Evolutionary conservation across 2,113 vertebrate genomes (phyloP).

Genomic region (Limanda limanda): DNA sequence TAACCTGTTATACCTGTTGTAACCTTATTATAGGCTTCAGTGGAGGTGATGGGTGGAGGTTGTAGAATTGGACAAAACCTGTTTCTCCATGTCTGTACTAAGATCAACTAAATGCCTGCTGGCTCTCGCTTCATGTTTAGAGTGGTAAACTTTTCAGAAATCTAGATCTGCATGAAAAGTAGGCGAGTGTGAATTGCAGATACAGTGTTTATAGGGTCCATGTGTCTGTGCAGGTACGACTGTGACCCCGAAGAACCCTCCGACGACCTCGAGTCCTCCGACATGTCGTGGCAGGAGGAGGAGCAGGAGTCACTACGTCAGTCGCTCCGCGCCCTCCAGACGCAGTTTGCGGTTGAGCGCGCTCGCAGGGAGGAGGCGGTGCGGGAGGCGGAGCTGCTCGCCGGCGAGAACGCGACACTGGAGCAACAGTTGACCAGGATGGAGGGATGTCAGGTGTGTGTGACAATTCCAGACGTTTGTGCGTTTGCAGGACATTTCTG

Average conservation of each 20-base stretch:
- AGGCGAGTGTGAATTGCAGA: neutral
- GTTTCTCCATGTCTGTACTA: too few species aligned
- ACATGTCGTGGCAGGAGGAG: constrained; percentile 82
- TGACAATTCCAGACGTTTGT: neutral
- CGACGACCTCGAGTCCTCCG: neutral
- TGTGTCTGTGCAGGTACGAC: constrained; percentile 45
- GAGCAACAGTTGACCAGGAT: constrained; percentile 82
- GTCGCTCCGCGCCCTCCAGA: constrained; percentile 85
- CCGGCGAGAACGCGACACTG: constrained; percentile 85
- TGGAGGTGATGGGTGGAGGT: too few species aligned
- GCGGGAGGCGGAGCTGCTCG: constrained; percentile 84
- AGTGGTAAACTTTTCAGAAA: too few species aligned
- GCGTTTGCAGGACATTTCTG: neutral
- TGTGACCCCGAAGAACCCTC: neutral
- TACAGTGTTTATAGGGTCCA: neutral
- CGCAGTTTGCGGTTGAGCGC: constrained; percentile 87
- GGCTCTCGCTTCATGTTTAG: too few species aligned
- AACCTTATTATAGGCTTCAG: too few species aligned
- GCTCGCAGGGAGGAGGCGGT: constrained; percentile 83
- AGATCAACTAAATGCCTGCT: too few species aligned
- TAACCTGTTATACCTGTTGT: too few species aligned
- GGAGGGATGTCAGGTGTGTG: constrained; percentile 78
- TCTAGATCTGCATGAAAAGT: too few species aligned
- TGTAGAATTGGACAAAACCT: too few species aligned
- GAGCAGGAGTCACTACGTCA: constrained; percentile 86